Evolutionary conservation across 2,797 vertebrate genomes (phyloP).

Genomic region (Sebastes iracundus): DNA sequence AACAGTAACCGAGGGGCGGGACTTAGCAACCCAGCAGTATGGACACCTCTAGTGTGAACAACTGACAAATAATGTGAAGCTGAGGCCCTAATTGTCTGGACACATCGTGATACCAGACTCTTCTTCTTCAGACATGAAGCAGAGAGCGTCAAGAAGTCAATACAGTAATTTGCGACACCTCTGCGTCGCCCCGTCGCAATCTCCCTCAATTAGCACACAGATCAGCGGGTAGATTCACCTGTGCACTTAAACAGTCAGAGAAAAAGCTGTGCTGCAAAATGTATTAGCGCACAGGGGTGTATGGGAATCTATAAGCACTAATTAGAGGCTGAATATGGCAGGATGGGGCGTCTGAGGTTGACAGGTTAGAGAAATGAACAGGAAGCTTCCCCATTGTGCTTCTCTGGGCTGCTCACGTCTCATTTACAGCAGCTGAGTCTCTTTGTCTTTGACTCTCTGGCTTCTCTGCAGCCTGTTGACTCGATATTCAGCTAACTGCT

Average conservation of each 20-base stretch:
- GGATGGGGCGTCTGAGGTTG: background rate
- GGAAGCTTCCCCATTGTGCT: background rate
- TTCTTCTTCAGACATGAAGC: background rate
- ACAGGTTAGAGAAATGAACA: background rate
- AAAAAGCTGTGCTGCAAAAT: background rate
- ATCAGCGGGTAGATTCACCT: background rate
- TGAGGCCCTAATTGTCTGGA: background rate
- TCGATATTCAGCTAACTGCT: background rate
- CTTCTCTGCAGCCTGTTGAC: background rate
- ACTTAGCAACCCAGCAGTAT: background rate
- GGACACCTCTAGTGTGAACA: background rate
- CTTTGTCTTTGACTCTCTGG: background rate
- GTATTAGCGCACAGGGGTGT: background rate
- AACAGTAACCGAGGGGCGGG: no score
- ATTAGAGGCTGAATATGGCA: constrained; percentile 18
- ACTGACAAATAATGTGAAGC: background rate
- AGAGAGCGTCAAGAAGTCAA: constrained; percentile 17
- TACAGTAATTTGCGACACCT: constrained; percentile 17
- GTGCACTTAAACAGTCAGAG: background rate
- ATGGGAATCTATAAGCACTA: constrained; percentile 26
- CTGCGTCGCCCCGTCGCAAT: background rate
- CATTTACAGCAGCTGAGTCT: background rate
- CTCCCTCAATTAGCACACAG: constrained; percentile 6
- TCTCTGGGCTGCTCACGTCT: background rate
- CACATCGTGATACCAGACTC: background rate